Conservation (phyloP, 2,113 vertebrate genomes). For the Xenopus tropicalis region UCB_Xtro_10.0 CM004446.2:135548001-135548500, state of each 20-base stretch:
- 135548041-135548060: conserved; percentile 67
- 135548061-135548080: conserved; percentile 71
- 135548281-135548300: conserved; percentile 79
- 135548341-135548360: conserved; percentile 71
- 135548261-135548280: conserved; percentile 70
- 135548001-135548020: conserved; percentile 60
- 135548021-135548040: conserved; percentile 63
- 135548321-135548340: conserved; percentile 67
- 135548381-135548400: conserved; percentile 67
- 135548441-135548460: conserved; percentile 19
- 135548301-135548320: conserved; percentile 73
- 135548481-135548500: not conserved
- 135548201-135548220: conserved; percentile 71
- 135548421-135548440: conserved; percentile 69
- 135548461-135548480: not conserved
- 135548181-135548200: conserved; percentile 74
- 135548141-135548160: conserved; percentile 67
- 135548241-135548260: conserved; percentile 68
- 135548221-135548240: conserved; percentile 69
- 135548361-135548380: conserved; percentile 79
- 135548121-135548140: conserved; percentile 68
- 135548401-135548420: conserved; percentile 75
- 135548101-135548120: conserved; percentile 71
- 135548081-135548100: conserved; percentile 67
- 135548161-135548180: conserved; percentile 75